Evolutionary conservation across 2,888 invertebrate species (phyloP).

Genomic region (Ectemnius cavifrons): DNA sequence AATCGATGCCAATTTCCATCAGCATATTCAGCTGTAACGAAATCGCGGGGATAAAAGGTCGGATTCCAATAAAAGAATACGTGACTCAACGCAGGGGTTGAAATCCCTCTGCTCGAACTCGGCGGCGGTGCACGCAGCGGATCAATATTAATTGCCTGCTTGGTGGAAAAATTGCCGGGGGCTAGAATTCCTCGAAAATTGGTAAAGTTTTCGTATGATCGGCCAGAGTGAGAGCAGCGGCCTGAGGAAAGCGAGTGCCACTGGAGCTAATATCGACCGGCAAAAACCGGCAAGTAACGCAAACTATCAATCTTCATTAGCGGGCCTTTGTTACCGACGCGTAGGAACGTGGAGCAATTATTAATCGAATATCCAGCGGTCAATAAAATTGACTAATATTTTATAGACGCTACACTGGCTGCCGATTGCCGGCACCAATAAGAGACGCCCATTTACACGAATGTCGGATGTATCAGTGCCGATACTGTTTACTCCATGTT

Average conservation of each 20-base stretch:
- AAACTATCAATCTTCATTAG: slow-evolving; percentile 10
- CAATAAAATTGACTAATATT: slow-evolving; percentile 3
- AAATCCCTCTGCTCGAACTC: too few relatives aligned
- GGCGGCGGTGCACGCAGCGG: too few relatives aligned
- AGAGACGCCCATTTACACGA: too few relatives aligned
- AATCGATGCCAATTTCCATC: too few relatives aligned
- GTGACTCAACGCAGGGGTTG: too few relatives aligned
- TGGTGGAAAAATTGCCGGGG: not conserved
- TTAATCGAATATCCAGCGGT: slow-evolving; percentile 3
- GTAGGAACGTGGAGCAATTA: not conserved
- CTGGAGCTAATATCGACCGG: not conserved
- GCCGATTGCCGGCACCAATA: too few relatives aligned
- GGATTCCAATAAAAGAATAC: too few relatives aligned
- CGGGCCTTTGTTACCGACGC: not conserved
- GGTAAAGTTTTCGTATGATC: slow-evolving; percentile 24
- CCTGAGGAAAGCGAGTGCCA: too few relatives aligned
- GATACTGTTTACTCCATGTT: too few relatives aligned
- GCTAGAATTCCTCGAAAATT: not conserved
- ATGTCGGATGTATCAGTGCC: too few relatives aligned
- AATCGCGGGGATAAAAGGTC: too few relatives aligned
- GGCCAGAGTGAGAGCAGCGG: not conserved
- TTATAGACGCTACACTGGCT: not conserved
- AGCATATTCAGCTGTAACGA: too few relatives aligned
- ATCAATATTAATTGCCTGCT: not conserved
- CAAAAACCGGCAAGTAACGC: not conserved